These are phyloP conservation scores for Anodontia alba DNA, from an alignment of 2,888 invertebrate species.

Conservation along the genomic window DNA sequence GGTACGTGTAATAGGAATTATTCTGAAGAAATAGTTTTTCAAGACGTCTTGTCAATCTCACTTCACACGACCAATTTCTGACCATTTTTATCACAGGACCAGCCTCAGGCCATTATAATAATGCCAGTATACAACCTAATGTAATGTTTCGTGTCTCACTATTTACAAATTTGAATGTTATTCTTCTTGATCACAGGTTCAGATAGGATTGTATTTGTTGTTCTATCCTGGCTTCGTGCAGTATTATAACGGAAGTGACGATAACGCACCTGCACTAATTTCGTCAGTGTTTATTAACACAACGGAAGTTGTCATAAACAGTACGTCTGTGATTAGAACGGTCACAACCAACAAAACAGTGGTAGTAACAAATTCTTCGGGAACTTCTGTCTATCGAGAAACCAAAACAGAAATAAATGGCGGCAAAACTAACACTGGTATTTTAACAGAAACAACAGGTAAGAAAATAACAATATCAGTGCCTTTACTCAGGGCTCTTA, in stretches of 20 bases:
- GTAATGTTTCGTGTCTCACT: too few species aligned
- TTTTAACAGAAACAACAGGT: too few species aligned
- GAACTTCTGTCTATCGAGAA: background rate
- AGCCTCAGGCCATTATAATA: too few species aligned
- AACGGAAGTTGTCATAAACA: background rate
- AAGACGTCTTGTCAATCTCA: too few species aligned
- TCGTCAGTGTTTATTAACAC: background rate
- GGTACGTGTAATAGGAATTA: too few species aligned
- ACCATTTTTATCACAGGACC: too few species aligned
- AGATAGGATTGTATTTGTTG: conserved; percentile 10
- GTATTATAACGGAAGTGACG: background rate
- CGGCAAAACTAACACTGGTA: background rate
- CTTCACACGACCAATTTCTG: too few species aligned
- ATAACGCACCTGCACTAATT: background rate
- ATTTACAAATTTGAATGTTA: too few species aligned
- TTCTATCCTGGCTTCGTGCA: conserved; percentile 15
- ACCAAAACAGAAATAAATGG: background rate
- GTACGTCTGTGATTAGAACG: background rate
- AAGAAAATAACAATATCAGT: too few species aligned
- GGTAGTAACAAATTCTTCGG: background rate
- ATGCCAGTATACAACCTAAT: too few species aligned
- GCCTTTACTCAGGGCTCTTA: too few species aligned
- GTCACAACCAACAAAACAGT: background rate
- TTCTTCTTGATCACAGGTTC: conserved; percentile 8
- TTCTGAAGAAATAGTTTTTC: too few species aligned